A percentile compares a stretch with the other conserved stretches of the same genome.
Conservation (phyloP, 2,113 vertebrate species). For the Lophius piscatorius region DNA sequence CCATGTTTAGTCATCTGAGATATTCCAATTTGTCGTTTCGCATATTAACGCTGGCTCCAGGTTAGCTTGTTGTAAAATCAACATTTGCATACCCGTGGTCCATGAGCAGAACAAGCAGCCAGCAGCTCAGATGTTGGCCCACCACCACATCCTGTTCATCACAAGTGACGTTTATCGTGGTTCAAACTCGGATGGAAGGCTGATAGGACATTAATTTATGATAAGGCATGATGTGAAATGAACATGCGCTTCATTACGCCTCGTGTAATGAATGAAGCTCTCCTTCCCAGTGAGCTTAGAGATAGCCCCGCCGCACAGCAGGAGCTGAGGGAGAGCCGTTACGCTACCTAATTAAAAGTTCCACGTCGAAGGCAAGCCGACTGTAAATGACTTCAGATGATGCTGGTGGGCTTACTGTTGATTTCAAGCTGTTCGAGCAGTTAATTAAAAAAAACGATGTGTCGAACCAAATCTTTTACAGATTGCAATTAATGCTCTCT, state of each 20-base stretch:
- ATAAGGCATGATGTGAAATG: conserved; percentile 4
- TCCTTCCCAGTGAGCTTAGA: conserved; percentile 26
- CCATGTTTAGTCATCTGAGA: conserved; percentile 45
- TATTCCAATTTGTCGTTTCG: conserved; percentile 44
- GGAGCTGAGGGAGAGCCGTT: conserved; percentile 21
- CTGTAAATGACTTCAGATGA: conserved; percentile 75
- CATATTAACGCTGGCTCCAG: conserved; percentile 41
- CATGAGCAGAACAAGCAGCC: conserved; percentile 11
- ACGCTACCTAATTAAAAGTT: conserved; percentile 79
- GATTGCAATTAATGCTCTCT: conserved; percentile 77
- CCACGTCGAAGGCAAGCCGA: conserved; percentile 70
- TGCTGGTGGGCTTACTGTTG: conserved; percentile 73
- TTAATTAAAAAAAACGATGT: conserved; percentile 76
- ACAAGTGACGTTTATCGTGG: conserved; percentile 31
- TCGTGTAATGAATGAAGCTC: conserved; percentile 35
- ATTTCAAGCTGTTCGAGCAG: conserved; percentile 79
- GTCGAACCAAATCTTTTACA: conserved; percentile 77
- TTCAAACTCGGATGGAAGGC: conserved; percentile 31
- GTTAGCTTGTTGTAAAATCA: conserved; percentile 39
- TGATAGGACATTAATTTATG: conserved; percentile 8
- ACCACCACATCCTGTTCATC: conserved; percentile 16
- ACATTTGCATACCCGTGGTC: conserved; percentile 44
- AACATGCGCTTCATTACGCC: conserved; percentile 24
- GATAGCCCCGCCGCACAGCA: conserved; percentile 6
- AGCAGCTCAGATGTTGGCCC: conserved; percentile 25